These are phyloP conservation scores for Oceanodroma tethys DNA, from an alignment of 2,113 vertebrate species.

Conservation along the genomic window DNA sequence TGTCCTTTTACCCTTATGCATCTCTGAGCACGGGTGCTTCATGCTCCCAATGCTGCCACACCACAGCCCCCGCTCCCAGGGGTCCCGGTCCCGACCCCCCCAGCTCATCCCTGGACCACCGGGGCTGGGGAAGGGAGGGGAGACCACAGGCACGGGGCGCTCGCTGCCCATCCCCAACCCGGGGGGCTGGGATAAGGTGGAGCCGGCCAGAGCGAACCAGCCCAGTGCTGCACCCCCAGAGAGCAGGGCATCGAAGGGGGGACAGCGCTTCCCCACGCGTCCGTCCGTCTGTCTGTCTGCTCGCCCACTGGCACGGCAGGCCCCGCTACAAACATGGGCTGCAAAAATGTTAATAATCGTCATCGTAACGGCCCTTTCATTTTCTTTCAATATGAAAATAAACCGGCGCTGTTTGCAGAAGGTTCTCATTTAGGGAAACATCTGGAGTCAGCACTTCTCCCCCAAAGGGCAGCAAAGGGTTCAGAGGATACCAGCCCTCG, in stretches of 20 bases:
- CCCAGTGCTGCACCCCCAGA: accelerated
- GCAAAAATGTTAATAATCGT: neutral
- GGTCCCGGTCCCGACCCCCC: accelerated
- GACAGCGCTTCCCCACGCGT: accelerated
- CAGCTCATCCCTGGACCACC: neutral
- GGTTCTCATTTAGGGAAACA: conserved; percentile 37
- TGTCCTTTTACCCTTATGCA: neutral
- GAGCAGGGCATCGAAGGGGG: neutral
- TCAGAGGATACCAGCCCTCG: neutral
- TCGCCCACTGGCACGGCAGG: neutral
- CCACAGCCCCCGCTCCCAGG: accelerated
- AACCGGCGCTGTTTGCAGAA: neutral
- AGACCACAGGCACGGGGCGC: accelerated
- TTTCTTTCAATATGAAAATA: neutral
- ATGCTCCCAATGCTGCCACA: neutral
- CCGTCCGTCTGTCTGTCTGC: accelerated
- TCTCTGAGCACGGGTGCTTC: neutral
- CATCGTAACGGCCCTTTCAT: neutral
- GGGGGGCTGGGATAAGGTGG: neutral
- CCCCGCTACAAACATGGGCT: neutral
- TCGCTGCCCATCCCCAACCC: neutral
- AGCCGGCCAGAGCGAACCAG: neutral
- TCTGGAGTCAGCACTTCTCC: conserved; percentile 37
- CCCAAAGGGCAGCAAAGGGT: neutral
- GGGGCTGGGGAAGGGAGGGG: neutral